A percentile compares a stretch with the other conserved stretches of the same genome.
Conservation (phyloP, 1,140 invertebrate species). For the Drosophila carrolli region DNA sequence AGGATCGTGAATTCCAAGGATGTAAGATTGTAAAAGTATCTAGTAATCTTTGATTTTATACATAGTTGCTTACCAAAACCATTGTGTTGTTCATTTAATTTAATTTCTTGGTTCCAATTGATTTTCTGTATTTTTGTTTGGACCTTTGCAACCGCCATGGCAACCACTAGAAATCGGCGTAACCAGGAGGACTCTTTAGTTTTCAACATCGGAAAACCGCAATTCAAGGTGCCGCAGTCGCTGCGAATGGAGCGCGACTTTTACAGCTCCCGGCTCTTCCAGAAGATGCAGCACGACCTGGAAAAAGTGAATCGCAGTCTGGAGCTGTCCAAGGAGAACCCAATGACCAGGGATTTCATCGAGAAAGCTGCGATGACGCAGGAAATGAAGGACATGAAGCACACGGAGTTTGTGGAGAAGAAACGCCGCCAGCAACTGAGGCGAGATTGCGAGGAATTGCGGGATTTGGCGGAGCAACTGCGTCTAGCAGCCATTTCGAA, state of each 20-base stretch:
- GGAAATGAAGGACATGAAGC: conserved; percentile 52
- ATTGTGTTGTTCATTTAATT: conserved; percentile 3
- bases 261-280: neutral
- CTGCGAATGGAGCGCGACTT: conserved; percentile 3
- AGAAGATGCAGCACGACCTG: conserved; percentile 18
- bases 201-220: conserved; percentile 13
- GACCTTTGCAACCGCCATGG: conserved; percentile 6
- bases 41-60: too few species aligned
- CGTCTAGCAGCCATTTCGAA: conserved; percentile 65
- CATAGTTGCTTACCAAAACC: neutral
- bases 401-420: conserved; percentile 46
- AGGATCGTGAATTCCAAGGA: neutral
- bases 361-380: conserved; percentile 31
- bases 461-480: conserved; percentile 52
- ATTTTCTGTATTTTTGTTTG: conserved; percentile 6
- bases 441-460: conserved; percentile 53
- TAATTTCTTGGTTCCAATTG: neutral
- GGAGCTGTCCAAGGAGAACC: conserved; percentile 27
- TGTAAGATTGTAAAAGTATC: neutral
- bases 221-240: conserved; percentile 1
- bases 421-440: conserved; percentile 60
- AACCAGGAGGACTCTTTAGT: neutral
- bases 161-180: conserved; percentile 2
- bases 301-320: conserved; percentile 10
- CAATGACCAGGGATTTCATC: conserved; percentile 3